Conservation (phyloP, 2,113 vertebrate species). For the Indri indri region DNA sequence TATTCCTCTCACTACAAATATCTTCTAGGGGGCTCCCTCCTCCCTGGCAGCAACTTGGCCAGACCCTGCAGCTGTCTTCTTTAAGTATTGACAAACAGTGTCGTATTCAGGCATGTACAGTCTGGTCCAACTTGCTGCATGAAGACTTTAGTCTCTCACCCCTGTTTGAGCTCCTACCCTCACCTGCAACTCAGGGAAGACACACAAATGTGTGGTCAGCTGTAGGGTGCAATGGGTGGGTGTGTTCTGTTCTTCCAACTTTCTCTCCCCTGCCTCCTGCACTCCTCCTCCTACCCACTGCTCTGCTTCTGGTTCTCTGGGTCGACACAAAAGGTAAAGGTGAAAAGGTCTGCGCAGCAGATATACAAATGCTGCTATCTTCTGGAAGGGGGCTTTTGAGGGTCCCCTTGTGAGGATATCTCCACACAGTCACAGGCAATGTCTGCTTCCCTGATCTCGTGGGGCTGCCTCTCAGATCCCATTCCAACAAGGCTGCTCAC, state of each 20-base stretch:
- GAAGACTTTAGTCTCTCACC: neutral
- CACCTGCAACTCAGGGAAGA: neutral
- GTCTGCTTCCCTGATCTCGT: neutral
- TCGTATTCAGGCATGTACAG: neutral
- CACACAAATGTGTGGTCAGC: neutral
- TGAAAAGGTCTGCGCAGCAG: neutral
- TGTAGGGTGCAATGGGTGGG: fast-evolving
- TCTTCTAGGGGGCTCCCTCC: neutral
- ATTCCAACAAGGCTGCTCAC: neutral
- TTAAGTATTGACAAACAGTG: neutral
- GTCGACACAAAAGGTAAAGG: neutral
- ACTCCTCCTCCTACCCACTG: neutral
- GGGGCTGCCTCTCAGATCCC: neutral
- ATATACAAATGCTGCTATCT: neutral
- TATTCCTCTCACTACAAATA: neutral
- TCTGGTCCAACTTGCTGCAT: neutral
- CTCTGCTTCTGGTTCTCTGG: neutral
- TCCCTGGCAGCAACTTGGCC: neutral
- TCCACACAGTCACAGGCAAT: neutral
- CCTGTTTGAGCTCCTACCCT: neutral
- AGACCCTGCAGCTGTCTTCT: neutral
- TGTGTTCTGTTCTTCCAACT: neutral
- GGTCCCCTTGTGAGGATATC: neutral
- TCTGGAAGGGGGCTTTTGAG: neutral
- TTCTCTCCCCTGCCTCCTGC: neutral